These are phyloP conservation scores for Oryzias melastigma DNA, from an alignment of 2,113 vertebrate species.

Conservation along the genomic window DNA sequence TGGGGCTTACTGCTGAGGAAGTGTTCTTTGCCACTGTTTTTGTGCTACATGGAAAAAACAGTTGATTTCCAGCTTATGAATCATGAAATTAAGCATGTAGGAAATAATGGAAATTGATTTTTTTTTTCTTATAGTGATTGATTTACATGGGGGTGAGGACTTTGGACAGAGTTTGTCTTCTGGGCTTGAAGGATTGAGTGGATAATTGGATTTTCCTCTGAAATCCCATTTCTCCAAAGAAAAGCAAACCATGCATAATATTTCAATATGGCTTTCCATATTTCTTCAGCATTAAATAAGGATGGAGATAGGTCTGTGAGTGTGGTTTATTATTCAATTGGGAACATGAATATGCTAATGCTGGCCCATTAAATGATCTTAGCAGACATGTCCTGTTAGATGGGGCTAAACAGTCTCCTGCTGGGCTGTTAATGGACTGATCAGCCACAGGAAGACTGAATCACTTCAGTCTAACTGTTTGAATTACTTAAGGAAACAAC, in stretches of 20 bases:
- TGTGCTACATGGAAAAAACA: too few relatives aligned
- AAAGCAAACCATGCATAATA: conserved; percentile 4
- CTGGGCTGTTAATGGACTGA: conserved; percentile 67
- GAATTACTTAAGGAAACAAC: conserved; percentile 52
- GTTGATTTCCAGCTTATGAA: too few relatives aligned
- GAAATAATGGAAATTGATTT: background rate
- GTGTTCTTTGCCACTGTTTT: too few relatives aligned
- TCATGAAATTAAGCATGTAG: too few relatives aligned
- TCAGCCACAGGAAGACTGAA: conserved; percentile 61
- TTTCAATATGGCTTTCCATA: conserved; percentile 32
- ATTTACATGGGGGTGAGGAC: too few relatives aligned
- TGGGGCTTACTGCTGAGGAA: too few relatives aligned
- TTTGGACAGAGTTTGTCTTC: background rate
- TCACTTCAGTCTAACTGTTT: conserved; percentile 52
- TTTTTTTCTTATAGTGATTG: background rate
- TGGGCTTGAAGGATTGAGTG: background rate
- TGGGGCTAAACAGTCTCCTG: conserved; percentile 39
- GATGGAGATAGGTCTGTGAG: background rate
- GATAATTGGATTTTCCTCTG: conserved; percentile 7
- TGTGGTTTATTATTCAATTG: conserved; percentile 54
- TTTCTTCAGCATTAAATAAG: conserved; percentile 1
- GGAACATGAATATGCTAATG: conserved; percentile 54
- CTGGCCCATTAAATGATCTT: conserved; percentile 45
- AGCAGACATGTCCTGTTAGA: conserved; percentile 48
- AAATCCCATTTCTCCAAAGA: conserved; percentile 5